Conservation (phyloP, 2,113 vertebrate species). For the Trematocara variabile region DNA sequence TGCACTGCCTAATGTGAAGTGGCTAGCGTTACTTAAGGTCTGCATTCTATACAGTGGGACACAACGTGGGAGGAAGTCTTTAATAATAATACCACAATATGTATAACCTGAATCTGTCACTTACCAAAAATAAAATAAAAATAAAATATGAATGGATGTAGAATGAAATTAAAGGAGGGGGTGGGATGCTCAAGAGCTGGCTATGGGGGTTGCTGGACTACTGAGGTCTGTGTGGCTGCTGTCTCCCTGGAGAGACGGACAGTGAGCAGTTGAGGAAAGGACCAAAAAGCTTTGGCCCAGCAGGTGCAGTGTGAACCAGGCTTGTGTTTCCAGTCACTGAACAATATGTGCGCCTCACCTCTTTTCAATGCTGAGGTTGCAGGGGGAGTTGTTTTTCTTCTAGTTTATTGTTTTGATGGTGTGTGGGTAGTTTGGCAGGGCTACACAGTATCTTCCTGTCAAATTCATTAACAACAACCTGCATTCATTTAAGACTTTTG, state of each 20-base stretch:
- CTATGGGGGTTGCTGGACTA: neutral
- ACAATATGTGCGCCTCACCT: constrained; percentile 6
- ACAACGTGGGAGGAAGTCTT: constrained; percentile 37
- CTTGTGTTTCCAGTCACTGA: constrained; percentile 27
- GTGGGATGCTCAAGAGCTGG: neutral
- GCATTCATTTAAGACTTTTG: neutral
- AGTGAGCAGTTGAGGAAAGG: constrained; percentile 32
- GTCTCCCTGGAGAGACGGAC: constrained; percentile 42
- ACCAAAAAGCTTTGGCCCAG: constrained; percentile 13
- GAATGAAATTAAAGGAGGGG: constrained; percentile 8
- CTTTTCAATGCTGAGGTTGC: constrained; percentile 2
- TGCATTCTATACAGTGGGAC: constrained; percentile 31
- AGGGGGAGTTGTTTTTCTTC: neutral
- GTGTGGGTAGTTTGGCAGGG: neutral
- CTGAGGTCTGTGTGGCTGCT: constrained; percentile 6
- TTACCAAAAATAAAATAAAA: neutral
- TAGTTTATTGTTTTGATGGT: neutral
- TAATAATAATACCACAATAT: constrained; percentile 49
- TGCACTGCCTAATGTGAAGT: constrained; percentile 58
- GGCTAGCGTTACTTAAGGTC: constrained; percentile 27
- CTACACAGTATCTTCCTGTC: neutral
- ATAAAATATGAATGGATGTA: constrained; percentile 37
- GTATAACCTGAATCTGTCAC: constrained; percentile 67
- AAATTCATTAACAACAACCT: neutral
- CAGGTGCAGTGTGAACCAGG: constrained; percentile 44